These are phyloP conservation scores for Germaria angustata DNA, from an alignment of 2,888 invertebrate species.

Conservation along the genomic window DNA sequence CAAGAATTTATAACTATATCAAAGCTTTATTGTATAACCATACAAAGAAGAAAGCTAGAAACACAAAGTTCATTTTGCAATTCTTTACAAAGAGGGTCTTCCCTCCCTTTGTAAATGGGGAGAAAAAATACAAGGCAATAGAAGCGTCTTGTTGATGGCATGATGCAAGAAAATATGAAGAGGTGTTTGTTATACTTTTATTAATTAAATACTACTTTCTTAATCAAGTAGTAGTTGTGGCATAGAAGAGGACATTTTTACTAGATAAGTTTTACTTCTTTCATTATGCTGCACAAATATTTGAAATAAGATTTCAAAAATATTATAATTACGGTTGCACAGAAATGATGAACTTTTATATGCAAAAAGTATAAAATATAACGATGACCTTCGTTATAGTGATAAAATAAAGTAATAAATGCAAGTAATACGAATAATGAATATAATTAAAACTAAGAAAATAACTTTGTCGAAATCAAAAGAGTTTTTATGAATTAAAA, in stretches of 20 bases:
- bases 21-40: background rate
- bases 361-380: background rate
- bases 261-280: constrained; percentile 19
- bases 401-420: background rate
- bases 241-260: constrained; percentile 30
- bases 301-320: constrained; percentile 23
- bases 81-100: background rate
- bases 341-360: constrained; percentile 18
- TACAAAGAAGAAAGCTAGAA: background rate
- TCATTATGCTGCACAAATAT: constrained; percentile 9
- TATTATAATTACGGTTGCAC: constrained; percentile 21
- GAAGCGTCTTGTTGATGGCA: background rate
- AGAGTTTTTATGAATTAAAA: constrained; percentile 8
- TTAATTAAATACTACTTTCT: constrained; percentile 39
- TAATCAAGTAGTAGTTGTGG: constrained; percentile 40
- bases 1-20: background rate
- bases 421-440: background rate
- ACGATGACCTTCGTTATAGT: constrained; percentile 34
- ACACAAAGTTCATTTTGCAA: background rate
- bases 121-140: background rate
- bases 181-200: background rate
- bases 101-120: background rate
- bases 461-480: constrained; percentile 23
- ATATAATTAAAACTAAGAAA: background rate
- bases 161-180: background rate